phyloP scores from a whole-genome alignment of 2,113 vertebrate genomes.

The Zosterops borbonicus region DNA sequence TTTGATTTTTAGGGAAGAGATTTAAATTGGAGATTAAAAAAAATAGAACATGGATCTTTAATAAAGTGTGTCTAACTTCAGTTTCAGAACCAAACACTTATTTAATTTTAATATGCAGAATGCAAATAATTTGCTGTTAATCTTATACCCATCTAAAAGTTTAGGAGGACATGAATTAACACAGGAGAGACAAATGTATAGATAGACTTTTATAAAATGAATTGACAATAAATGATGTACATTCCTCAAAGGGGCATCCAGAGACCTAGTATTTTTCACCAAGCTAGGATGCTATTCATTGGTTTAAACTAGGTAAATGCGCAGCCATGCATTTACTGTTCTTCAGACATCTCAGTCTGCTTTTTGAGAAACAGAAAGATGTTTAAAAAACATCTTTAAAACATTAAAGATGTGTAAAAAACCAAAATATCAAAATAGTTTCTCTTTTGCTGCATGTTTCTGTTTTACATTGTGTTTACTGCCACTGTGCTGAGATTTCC shows the following conservation, averaged over 20 bases:
- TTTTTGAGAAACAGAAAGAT: not conserved
- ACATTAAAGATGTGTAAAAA: not conserved
- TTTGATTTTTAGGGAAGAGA: not conserved
- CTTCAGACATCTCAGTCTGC: not conserved
- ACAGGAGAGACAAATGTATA: not conserved
- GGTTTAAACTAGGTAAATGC: not conserved
- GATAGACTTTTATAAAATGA: not conserved
- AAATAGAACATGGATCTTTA: not conserved
- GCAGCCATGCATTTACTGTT: not conserved
- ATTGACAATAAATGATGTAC: not conserved
- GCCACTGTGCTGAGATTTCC: not conserved
- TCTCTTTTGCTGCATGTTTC: not conserved
- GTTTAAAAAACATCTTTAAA: not conserved
- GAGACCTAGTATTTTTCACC: not conserved
- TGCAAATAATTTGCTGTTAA: not conserved
- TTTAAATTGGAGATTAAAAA: not conserved
- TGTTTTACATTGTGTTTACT: not conserved
- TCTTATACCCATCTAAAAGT: not conserved
- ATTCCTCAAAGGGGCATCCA: not conserved
- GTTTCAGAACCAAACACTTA: not conserved
- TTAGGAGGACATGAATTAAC: not conserved
- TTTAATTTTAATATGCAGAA: not conserved
- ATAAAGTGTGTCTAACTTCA: not conserved
- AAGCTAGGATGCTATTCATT: not conserved
- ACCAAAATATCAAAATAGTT: not conserved